Evolutionary conservation across 2,797 vertebrate species (phyloP).

Genomic region (Macropus fuliginosus): DNA sequence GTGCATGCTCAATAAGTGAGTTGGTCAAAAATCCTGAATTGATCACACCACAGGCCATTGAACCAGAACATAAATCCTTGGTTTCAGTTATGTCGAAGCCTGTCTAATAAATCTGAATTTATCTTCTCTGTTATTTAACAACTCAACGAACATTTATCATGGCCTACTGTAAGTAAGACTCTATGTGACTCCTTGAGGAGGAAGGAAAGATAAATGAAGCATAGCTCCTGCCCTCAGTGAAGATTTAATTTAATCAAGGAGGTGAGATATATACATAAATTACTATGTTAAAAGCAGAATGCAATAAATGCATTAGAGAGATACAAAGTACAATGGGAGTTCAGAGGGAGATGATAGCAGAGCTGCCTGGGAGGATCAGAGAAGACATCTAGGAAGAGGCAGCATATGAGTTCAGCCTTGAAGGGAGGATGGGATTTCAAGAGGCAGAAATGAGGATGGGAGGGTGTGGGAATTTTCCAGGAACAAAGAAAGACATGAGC

Average conservation of each 20-base stretch:
- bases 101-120: not conserved
- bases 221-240: not conserved
- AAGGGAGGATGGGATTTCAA: not conserved
- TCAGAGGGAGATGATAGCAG: not conserved
- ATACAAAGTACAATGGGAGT: not conserved
- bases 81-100: not conserved
- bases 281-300: not conserved
- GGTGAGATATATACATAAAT: not conserved
- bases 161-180: not conserved
- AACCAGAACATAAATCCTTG: not conserved
- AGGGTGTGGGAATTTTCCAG: not conserved
- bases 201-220: not conserved
- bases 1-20: not conserved
- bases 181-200: not conserved
- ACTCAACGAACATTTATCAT: not conserved
- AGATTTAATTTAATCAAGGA: conserved; percentile 3
- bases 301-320: not conserved
- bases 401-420: not conserved
- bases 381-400: not conserved
- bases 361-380: not conserved
- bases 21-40: not conserved
- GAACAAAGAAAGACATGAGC: not conserved
- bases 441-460: not conserved
- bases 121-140: conserved; percentile 1
- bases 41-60: not conserved